A percentile compares a stretch with the other conserved stretches of the same genome.
Evolutionary conservation across 2,113 vertebrate species (phyloP).

Genomic region (Boulengeromyrus knoepffleri): DNA sequence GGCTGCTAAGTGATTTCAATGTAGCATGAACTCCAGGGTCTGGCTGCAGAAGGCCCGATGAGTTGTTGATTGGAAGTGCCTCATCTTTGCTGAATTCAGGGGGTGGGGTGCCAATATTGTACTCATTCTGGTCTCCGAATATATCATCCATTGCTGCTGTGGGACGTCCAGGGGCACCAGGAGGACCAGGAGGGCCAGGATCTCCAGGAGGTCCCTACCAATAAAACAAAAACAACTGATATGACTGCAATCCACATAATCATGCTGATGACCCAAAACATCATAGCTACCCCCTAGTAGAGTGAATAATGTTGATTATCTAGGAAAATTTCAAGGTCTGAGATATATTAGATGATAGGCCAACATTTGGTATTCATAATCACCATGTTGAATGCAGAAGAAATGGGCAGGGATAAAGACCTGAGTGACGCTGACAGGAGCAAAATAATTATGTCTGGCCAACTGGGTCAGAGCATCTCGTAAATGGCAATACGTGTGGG

Average conservation of each 20-base stretch:
- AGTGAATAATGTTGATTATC: not conserved
- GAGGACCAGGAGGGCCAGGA: conserved; percentile 76
- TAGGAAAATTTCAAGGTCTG: not conserved
- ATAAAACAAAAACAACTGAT: not conserved
- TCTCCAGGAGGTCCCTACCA: conserved; percentile 82
- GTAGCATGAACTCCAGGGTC: conserved; percentile 89
- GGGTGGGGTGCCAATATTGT: conserved; percentile 71
- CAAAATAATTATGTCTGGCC: not conserved
- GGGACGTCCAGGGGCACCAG: conserved; percentile 83
- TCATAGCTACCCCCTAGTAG: not conserved
- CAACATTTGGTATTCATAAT: not conserved
- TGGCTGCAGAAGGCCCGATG: conserved; percentile 54
- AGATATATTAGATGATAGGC: not conserved
- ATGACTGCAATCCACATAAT: not conserved
- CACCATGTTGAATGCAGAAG: not conserved
- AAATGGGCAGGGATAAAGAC: not conserved
- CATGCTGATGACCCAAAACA: not conserved
- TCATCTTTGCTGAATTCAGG: conserved; percentile 93
- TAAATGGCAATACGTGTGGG: not conserved
- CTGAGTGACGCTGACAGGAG: not conserved
- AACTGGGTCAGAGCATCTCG: not conserved
- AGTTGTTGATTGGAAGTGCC: conserved; percentile 71
- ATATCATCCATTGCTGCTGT: conserved; percentile 83
- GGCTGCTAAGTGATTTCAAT: conserved; percentile 89
- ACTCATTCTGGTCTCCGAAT: conserved; percentile 73